Evolutionary conservation across 2,797 vertebrate genomes (phyloP), one percentile per base, ranked within the genome.

Genomic region (Chiroxiphia lanceolata): DNA sequence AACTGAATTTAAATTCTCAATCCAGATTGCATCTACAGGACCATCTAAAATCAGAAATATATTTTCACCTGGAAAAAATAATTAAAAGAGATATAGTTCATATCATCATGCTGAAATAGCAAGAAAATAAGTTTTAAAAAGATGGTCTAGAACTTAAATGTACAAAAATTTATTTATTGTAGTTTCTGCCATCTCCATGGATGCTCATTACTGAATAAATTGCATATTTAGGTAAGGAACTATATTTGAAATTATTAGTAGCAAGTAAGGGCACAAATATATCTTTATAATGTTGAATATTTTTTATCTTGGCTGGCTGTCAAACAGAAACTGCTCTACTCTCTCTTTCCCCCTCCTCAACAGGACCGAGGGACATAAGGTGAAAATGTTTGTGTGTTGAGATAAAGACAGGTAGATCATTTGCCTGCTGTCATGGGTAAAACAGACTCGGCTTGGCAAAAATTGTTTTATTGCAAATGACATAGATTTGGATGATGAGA

Each of bases 11-110:
- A 98, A 96, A 93, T 98, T 98, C 94, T 98, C 98, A 48, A 98
- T 98, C 98, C 98, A 98, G 92, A 98, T 97, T 63, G 98, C 98
- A 87, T 98, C 98, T 34, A 98, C 98, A 8, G 98, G 98, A n/a
- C 98, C 98, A 83, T 98, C 98, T 87, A 98, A 96, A 94, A 98
- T 65, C 45, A 98, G 96, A 94, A 98, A 98, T 21, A 98, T 93
- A 87, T 98, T 98, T 96, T 98, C 98, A 64, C 98, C 98, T 98
- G 92, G 56, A 91, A 97, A 97, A 90, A 77, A 93, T 6, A 83
- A 95, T 26, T 6, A 22, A 45, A 83, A 71, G 26, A 78, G 12
- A 50, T 34, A 76, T 3, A 38, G 33, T 65, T 90, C 7, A 14
- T 34, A 84, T 68, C n/a, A 64, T 12, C 27, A 61, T 33, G 4